Base-by-base conservation (phyloP, 2,888 invertebrate species). In the Meghimatium bilineatum region DNA sequence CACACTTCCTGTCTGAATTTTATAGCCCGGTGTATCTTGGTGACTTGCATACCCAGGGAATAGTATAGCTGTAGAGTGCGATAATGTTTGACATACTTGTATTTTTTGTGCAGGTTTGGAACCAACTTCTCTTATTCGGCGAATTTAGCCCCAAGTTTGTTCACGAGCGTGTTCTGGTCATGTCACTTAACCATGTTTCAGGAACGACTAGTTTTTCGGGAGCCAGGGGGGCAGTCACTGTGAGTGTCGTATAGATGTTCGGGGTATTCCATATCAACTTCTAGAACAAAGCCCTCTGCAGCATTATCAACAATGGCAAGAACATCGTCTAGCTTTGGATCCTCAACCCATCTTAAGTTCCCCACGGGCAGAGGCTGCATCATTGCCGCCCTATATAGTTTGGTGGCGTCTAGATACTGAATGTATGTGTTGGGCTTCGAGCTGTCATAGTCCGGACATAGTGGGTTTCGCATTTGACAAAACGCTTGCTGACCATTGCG, bases 51-150 rank as follows among this genome's bases (percentile, higher is more conserved):
- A 12, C 90, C 90, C 36, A 89, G 82, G 0, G 69, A 56, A 0
- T 90, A 3, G 56, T 90, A 89, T 86, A 90, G 89, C 86, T 91
- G 88, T 38, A 93, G 87, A 74, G 89, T 91, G 26, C 87, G 38
- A 85, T 92, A 92, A 85, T 93, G 91, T 23, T 93, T 87, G 0
- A 92, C 78, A 78, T 78, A 78, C 6, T 60, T 36, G 29, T 66
- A 10, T 29, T 77, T 77, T 8, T 36, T 1, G 32, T n/a, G 20
- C 5, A 23, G 17, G n/a, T 78, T 78, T 1, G 14, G 44, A 23
- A 71, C 23, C 17, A 80, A 20, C n/a, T 63, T 63, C 23, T 56
- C 23, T 3, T 23, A 56, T 56, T 56, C 23, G 5, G 12, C 23
- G 56, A 20, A 56, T 23, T 56, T 56, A 5, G 3, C 56, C 23